Evolutionary conservation across 1,140 invertebrate genomes (phyloP).

Genomic region (Ctenoplectra terminalis): DNA sequence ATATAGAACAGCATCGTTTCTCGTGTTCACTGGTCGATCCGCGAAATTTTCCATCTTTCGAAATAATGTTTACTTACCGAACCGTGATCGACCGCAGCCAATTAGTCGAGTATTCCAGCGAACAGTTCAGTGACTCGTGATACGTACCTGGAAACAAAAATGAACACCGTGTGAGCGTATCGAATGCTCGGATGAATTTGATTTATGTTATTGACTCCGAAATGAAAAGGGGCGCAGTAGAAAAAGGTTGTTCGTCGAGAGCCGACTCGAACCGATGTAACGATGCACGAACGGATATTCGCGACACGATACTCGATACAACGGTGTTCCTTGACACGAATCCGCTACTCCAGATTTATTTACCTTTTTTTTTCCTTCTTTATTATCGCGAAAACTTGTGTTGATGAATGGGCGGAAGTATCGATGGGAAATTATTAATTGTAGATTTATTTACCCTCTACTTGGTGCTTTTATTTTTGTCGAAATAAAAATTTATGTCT

Average conservation of each 20-base stretch:
- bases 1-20: no score
- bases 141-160: conserved; percentile 64
- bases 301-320: neutral
- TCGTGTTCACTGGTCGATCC: no score
- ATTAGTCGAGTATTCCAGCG: conserved; percentile 42
- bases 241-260: no score
- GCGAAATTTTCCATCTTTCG: conserved; percentile 16
- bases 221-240: neutral
- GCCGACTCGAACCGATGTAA: no score
- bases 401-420: neutral
- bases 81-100: conserved; percentile 32
- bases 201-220: conserved; percentile 20
- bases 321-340: conserved; percentile 1
- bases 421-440: neutral
- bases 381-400: neutral
- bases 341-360: neutral
- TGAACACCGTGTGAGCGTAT: neutral
- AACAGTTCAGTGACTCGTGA: conserved; percentile 24
- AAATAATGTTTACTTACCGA: conserved; percentile 58
- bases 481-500: no score
- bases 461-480: no score
- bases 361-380: neutral
- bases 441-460: no score
- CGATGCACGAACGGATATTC: conserved; percentile 6
- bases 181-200: neutral